Conservation (phyloP, 2,797 vertebrate species). For the Potorous gilbertii region DNA sequence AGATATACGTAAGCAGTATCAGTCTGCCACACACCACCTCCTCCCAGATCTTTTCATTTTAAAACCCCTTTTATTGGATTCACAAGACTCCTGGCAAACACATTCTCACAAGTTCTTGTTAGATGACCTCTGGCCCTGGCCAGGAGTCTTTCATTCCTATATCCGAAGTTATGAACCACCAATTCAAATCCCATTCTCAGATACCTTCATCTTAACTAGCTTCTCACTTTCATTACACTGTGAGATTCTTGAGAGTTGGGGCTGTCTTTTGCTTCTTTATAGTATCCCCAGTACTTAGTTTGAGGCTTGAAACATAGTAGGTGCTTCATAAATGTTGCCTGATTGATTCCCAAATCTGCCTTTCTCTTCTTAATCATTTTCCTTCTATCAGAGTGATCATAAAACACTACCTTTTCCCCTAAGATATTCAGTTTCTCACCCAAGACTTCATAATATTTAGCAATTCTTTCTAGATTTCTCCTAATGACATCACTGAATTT, state of each 20-base stretch:
- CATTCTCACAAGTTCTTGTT: not conserved
- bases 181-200: not conserved
- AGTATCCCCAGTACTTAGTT: not conserved
- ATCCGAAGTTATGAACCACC: not conserved
- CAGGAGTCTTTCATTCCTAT: not conserved
- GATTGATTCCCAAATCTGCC: not conserved
- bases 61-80: not conserved
- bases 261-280: not conserved
- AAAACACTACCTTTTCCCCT: not conserved
- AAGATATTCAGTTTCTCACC: not conserved
- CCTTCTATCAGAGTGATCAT: not conserved
- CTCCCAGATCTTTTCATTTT: not conserved
- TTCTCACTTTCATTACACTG: not conserved
- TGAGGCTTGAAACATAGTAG: not conserved
- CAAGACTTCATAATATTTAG: not conserved
- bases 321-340: not conserved
- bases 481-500: not conserved
- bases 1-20: not conserved
- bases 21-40: not conserved
- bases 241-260: not conserved
- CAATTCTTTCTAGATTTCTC: not conserved
- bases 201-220: not conserved
- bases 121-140: not conserved
- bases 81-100: not conserved
- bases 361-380: not conserved